Conservation (phyloP, 2,888 invertebrate genomes). For the Neria commutata region DNA sequence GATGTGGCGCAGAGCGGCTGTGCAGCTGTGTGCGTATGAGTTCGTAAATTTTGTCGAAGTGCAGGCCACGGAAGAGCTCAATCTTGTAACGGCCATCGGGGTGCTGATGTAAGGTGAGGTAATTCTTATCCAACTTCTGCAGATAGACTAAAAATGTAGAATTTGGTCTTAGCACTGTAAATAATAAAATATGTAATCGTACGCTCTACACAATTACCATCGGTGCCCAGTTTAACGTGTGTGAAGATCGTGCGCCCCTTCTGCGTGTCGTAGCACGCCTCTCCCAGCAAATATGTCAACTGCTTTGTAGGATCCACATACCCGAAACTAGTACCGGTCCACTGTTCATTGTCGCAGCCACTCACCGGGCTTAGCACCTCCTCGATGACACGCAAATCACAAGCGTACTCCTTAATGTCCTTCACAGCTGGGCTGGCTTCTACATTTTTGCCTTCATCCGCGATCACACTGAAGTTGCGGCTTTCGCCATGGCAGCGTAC, state of each 20-base stretch:
- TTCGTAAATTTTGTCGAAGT: constrained; percentile 41
- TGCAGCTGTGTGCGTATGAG: constrained; percentile 32
- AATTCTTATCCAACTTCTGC: constrained; percentile 33
- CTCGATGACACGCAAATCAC: constrained; percentile 46
- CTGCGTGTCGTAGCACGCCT: constrained; percentile 42
- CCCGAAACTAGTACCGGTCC: constrained; percentile 40
- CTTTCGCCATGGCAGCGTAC: constrained; percentile 29
- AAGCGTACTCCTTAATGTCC: constrained; percentile 33
- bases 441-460: not conserved
- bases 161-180: too few species aligned
- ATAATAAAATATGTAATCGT: too few species aligned
- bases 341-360: constrained; percentile 36
- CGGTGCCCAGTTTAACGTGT: constrained; percentile 38
- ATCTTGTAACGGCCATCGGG: constrained; percentile 43
- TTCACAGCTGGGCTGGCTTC: constrained; percentile 15
- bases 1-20: constrained; percentile 31
- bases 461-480: constrained; percentile 26
- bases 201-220: constrained; percentile 17
- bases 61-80: constrained; percentile 43
- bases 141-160: constrained; percentile 21
- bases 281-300: constrained; percentile 40
- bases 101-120: constrained; percentile 33
- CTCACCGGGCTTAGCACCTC: constrained; percentile 37
- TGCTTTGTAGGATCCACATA: constrained; percentile 43
- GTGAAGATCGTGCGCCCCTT: constrained; percentile 42